Evolutionary conservation across 2,113 vertebrate genomes (phyloP).

Genomic region (pig (Sus scrofa)): DNA sequence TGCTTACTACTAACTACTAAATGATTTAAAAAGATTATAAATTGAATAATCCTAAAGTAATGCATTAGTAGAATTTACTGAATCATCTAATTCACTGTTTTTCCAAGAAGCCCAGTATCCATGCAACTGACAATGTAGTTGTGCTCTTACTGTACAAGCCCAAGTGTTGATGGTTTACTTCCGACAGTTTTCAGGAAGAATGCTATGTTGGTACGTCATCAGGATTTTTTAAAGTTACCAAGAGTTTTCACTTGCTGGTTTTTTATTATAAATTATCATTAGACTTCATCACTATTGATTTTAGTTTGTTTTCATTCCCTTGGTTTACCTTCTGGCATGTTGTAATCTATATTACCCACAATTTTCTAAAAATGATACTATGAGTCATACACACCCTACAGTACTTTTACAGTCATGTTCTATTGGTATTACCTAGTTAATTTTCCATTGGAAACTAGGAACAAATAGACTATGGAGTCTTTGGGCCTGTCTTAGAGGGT

Average conservation of each 20-base stretch:
- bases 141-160: not conserved
- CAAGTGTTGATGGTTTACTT: not conserved
- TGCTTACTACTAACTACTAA: conserved; percentile 20
- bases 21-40: conserved; percentile 7
- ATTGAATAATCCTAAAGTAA: conserved; percentile 40
- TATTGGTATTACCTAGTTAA: not conserved
- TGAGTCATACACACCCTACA: not conserved
- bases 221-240: conserved; percentile 19
- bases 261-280: conserved; percentile 24
- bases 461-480: not conserved
- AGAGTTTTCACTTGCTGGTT: not conserved
- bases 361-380: not conserved
- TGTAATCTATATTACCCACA: conserved; percentile 10
- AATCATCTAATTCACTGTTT: not conserved
- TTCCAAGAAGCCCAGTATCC: not conserved
- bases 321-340: not conserved
- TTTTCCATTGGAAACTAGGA: not conserved
- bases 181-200: not conserved
- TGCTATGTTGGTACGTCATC: not conserved
- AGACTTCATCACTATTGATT: not conserved
- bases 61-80: not conserved
- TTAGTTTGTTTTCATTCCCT: conserved; percentile 3
- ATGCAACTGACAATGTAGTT: not conserved
- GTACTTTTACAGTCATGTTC: not conserved
- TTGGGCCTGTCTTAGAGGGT: not conserved